These are phyloP conservation scores for Eretmocerus hayati DNA, from an alignment of 2,888 invertebrate genomes.

Conservation along the genomic window DNA sequence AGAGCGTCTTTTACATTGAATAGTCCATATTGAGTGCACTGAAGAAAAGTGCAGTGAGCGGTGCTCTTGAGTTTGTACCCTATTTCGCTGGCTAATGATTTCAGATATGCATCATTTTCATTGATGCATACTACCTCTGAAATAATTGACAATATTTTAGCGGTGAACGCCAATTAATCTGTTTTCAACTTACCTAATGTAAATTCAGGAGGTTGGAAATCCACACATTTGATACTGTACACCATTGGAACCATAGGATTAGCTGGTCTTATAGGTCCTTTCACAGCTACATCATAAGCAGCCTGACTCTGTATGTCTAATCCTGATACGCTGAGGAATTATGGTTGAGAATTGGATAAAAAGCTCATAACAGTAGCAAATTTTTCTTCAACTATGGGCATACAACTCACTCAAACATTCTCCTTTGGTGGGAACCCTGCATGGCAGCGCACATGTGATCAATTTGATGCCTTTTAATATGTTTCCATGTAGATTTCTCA, in stretches of 20 bases:
- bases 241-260: conserved; percentile 65
- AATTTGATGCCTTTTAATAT: conserved; percentile 63
- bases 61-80: conserved; percentile 71
- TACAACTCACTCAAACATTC: conserved; percentile 73
- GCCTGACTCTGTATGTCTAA: conserved; percentile 79
- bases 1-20: conserved; percentile 72
- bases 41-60: conserved; percentile 73
- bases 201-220: conserved; percentile 77
- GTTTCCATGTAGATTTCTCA: conserved; percentile 62
- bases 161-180: conserved; percentile 14
- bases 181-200: conserved; percentile 59
- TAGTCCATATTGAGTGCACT: conserved; percentile 76
- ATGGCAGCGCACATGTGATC: conserved; percentile 70
- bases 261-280: conserved; percentile 74
- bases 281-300: conserved; percentile 80
- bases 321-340: conserved; percentile 58
- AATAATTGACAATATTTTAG: conserved; percentile 30
- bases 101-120: conserved; percentile 73
- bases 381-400: no score
- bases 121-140: conserved; percentile 82
- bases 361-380: no score
- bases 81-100: conserved; percentile 72
- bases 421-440: conserved; percentile 79
- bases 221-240: conserved; percentile 78
- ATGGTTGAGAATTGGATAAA: conserved; percentile 8